Evolutionary conservation across 35 echinoderm and acorn worm genomes (phyloP).

Genomic region (Amphiura filiformis): DNA sequence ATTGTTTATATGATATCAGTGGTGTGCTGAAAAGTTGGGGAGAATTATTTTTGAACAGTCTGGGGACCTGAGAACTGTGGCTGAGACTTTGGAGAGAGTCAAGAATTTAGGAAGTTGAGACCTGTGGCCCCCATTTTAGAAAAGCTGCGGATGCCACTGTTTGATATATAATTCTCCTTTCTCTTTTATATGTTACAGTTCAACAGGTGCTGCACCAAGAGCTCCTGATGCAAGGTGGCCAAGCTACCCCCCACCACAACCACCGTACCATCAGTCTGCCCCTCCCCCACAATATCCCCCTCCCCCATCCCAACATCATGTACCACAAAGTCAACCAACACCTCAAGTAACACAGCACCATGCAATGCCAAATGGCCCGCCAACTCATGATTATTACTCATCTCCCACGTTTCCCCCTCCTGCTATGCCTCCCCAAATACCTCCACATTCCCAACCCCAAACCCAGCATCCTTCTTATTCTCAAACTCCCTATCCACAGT

Average conservation of each 20-base stretch:
- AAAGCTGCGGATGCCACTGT: no score
- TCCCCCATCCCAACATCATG: not conserved
- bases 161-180: not conserved
- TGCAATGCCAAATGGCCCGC: not conserved
- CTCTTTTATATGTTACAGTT: no score
- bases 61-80: no score
- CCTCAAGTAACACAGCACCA: not conserved
- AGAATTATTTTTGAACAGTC: no score
- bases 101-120: no score
- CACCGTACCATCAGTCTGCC: not conserved
- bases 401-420: not conserved
- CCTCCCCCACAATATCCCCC: constrained; percentile 7
- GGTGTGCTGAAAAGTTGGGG: no score
- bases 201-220: constrained; percentile 43
- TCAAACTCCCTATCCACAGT: not conserved
- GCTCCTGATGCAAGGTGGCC: constrained; percentile 23
- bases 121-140: no score
- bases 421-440: not conserved
- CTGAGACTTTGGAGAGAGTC: no score
- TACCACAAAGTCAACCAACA: no score
- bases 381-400: not conserved
- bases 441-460: not conserved
- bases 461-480: constrained; percentile 5
- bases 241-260: constrained; percentile 4
- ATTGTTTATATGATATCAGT: no score